Evolutionary conservation across 2,113 vertebrate species (phyloP).

Genomic region (Actenoides lindsayi): DNA sequence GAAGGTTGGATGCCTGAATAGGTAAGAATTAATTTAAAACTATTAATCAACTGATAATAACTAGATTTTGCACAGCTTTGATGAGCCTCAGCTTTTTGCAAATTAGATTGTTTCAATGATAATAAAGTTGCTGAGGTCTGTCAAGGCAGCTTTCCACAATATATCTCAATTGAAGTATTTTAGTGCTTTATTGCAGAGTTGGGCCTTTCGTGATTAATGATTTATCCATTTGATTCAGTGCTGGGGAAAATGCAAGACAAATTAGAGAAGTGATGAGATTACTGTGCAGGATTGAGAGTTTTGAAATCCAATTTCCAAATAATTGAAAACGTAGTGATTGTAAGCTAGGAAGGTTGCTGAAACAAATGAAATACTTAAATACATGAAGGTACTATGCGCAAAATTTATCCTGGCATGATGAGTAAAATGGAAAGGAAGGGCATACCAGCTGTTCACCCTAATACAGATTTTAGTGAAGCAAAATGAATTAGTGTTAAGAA

Average conservation of each 20-base stretch:
- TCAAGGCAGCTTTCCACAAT: slow-evolving; percentile 11
- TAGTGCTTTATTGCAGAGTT: slow-evolving; percentile 29
- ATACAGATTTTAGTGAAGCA: not conserved
- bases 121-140: slow-evolving; percentile 6
- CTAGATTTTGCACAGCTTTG: not conserved
- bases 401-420: not conserved
- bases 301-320: slow-evolving; percentile 28
- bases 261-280: slow-evolving; percentile 24
- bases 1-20: not conserved
- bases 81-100: slow-evolving; percentile 16
- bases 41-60: slow-evolving; percentile 35
- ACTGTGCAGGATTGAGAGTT: slow-evolving; percentile 9
- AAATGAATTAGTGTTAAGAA: not conserved
- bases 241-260: not conserved
- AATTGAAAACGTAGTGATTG: not conserved
- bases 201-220: not conserved
- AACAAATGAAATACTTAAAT: not conserved
- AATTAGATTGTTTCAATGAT: slow-evolving; percentile 28
- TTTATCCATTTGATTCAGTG: not conserved
- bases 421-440: not conserved
- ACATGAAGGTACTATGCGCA: not conserved
- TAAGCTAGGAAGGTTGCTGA: not conserved
- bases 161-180: slow-evolving; percentile 9
- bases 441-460: not conserved
- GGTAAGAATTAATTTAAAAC: slow-evolving; percentile 13